Conservation (phyloP, 23 tunicate species). For the Halocynthia aurantium region DNA sequence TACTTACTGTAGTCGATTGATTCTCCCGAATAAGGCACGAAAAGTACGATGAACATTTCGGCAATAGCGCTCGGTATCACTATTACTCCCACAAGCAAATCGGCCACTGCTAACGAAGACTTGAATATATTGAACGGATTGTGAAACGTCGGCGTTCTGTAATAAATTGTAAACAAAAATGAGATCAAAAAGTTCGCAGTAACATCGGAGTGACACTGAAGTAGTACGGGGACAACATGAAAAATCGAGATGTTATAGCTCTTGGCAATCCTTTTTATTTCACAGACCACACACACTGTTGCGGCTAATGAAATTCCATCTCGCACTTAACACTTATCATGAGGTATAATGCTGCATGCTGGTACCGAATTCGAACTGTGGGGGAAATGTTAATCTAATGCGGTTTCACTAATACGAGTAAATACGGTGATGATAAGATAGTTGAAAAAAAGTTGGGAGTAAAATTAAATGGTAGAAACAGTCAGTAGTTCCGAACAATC, state of each 20-base stretch:
- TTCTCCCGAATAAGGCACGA: background rate
- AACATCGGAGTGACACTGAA: background rate
- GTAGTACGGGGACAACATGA: background rate
- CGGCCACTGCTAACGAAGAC: conserved; percentile 26
- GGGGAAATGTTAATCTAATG: too few relatives aligned
- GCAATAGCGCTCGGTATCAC: conserved; percentile 4
- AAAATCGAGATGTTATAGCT: background rate
- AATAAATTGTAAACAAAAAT: background rate
- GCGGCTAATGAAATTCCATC: too few relatives aligned
- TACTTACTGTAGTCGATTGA: background rate
- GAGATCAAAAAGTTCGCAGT: background rate
- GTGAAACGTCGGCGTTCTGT: conserved; percentile 18
- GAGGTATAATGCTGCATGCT: too few relatives aligned
- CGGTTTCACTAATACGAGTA: too few relatives aligned
- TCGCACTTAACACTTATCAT: too few relatives aligned
- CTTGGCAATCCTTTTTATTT: too few relatives aligned
- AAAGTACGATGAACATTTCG: background rate
- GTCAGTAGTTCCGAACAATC: too few relatives aligned
- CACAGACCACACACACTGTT: too few relatives aligned
- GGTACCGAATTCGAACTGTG: too few relatives aligned
- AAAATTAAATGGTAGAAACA: too few relatives aligned
- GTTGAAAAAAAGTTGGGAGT: too few relatives aligned
- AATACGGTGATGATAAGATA: too few relatives aligned
- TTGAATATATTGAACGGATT: conserved; percentile 27
- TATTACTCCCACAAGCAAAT: conserved; percentile 11